These are phyloP conservation scores for Paradoxurus hermaphroditus DNA, from an alignment of 2,113 vertebrate species.

Conservation along the genomic window DNA sequence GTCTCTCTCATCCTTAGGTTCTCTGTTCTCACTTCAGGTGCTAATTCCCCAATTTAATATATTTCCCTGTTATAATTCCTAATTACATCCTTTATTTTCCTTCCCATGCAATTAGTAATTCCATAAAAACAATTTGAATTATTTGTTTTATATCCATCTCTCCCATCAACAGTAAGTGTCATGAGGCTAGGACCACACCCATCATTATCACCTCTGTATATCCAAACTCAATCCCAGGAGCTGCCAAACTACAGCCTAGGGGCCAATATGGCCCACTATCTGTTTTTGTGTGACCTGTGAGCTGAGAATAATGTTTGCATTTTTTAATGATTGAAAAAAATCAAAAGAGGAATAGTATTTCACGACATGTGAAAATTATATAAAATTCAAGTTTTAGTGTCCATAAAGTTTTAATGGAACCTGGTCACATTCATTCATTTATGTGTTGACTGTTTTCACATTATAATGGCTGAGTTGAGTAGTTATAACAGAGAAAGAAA, in stretches of 20 bases:
- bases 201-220: background rate
- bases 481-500: background rate
- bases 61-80: background rate
- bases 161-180: background rate
- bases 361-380: background rate
- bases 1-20: background rate
- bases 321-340: background rate
- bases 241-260: accelerated
- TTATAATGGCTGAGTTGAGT: background rate
- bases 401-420: conserved; percentile 34
- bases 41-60: background rate
- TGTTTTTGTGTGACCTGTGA: background rate
- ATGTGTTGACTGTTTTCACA: background rate
- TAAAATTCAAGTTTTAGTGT: background rate
- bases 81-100: background rate
- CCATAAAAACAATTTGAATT: background rate
- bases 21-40: background rate
- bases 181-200: background rate
- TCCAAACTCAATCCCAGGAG: background rate
- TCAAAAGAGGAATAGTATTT: background rate
- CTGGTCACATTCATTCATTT: background rate
- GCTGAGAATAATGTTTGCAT: background rate
- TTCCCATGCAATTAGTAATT: background rate
- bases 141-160: background rate
- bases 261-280: background rate